Conservation (phyloP, 2,888 invertebrate genomes). For the Beris chalybata region DNA sequence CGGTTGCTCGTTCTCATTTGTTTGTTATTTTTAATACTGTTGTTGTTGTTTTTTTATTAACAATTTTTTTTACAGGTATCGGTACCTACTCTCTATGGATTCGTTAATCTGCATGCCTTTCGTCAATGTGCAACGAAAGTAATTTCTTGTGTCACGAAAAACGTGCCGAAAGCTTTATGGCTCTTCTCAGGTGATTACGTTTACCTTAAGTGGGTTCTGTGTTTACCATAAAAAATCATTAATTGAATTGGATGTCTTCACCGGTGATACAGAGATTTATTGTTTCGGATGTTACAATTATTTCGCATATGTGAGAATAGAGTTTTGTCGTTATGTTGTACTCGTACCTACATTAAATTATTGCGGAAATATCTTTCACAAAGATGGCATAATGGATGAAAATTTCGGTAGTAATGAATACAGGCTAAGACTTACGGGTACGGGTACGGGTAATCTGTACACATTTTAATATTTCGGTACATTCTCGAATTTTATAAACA, state of each 20-base stretch:
- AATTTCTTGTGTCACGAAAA: slow-evolving; percentile 35
- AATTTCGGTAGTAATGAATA: too few species aligned
- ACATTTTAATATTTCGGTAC: too few species aligned
- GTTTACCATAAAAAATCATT: slow-evolving; percentile 30
- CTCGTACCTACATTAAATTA: too few species aligned
- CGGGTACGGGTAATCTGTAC: too few species aligned
- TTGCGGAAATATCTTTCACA: too few species aligned
- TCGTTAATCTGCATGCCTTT: slow-evolving; percentile 16
- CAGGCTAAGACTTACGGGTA: too few species aligned
- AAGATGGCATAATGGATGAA: too few species aligned
- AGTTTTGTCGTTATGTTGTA: background rate
- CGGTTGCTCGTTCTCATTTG: too few species aligned
- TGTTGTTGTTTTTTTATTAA: too few species aligned
- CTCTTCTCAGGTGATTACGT: slow-evolving; percentile 34
- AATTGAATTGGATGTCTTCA: slow-evolving; percentile 28
- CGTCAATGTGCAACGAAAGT: slow-evolving; percentile 33
- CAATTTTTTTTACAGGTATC: too few species aligned
- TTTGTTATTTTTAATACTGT: too few species aligned
- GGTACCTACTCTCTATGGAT: background rate
- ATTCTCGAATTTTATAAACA: too few species aligned
- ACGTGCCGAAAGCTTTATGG: slow-evolving; percentile 33
- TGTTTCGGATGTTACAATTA: slow-evolving; percentile 17
- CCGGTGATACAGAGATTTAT: slow-evolving; percentile 24
- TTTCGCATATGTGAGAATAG: slow-evolving; percentile 17
- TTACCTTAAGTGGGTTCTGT: slow-evolving; percentile 28